Conservation (phyloP, 2,113 vertebrate species). For the Tichodroma muraria region DNA sequence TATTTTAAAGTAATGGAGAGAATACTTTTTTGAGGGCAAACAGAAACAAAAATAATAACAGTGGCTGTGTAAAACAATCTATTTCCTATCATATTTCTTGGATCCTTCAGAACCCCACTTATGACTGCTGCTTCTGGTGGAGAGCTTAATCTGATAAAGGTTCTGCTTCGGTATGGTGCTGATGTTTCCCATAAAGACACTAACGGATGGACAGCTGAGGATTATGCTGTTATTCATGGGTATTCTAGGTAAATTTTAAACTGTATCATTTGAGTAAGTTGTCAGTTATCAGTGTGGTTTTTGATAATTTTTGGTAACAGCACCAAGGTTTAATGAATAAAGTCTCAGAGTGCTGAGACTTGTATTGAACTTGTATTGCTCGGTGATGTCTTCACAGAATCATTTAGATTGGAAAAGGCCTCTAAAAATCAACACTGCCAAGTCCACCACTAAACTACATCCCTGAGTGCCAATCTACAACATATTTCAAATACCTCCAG, state of each 20-base stretch:
- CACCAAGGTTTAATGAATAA: neutral
- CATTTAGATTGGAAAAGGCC: neutral
- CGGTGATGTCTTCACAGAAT: neutral
- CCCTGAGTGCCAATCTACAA: neutral
- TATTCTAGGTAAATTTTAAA: conserved; percentile 77
- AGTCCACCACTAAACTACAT: neutral
- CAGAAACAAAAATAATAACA: neutral
- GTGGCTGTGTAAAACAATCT: neutral
- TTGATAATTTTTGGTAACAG: neutral
- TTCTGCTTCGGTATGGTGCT: conserved; percentile 77
- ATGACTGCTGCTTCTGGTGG: conserved; percentile 82
- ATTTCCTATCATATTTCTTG: neutral
- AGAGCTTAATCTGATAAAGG: conserved; percentile 73
- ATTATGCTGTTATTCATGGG: conserved; percentile 79
- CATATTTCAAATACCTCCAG: neutral
- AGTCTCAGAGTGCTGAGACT: neutral
- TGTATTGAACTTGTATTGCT: neutral
- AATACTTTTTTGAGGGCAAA: neutral
- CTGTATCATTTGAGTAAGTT: neutral
- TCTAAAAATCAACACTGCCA: neutral
- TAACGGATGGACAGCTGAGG: conserved; percentile 82
- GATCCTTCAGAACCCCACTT: conserved; percentile 74
- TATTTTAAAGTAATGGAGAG: neutral
- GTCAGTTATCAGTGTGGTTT: neutral
- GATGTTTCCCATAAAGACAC: conserved; percentile 76